A percentile compares a stretch with the other conserved stretches of the same genome.
These are phyloP conservation scores for Drosophila lini DNA, from an alignment of 1,140 invertebrate species.

Conservation along the genomic window DNA sequence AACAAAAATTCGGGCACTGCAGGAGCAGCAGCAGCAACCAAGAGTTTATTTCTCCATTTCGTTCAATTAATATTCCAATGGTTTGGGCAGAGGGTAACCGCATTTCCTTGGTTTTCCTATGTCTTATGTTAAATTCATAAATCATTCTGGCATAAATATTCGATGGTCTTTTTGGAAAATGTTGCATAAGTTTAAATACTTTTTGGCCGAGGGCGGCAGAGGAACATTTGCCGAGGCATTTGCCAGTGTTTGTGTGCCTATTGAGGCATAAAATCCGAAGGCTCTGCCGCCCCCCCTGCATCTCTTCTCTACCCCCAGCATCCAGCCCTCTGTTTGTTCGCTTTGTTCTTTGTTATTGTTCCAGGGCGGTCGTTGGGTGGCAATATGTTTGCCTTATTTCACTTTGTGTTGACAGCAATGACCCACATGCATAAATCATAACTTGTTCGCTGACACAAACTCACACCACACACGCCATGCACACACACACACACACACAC, in stretches of 20 bases:
- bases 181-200: slow-evolving; percentile 65
- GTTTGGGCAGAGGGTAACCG: slow-evolving; percentile 18
- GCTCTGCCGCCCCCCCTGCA: neutral
- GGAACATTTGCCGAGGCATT: neutral
- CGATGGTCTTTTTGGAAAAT: slow-evolving; percentile 46
- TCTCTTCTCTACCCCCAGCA: slow-evolving; percentile 6
- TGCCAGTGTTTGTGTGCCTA: slow-evolving; percentile 32
- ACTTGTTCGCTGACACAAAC: slow-evolving; percentile 60
- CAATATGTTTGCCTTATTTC: slow-evolving; percentile 79
- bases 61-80: slow-evolving; percentile 37
- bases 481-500: neutral
- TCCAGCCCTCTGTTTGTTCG: slow-evolving; percentile 16
- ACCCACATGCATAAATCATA: slow-evolving; percentile 82
- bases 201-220: slow-evolving; percentile 27
- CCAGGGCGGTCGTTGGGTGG: slow-evolving; percentile 34
- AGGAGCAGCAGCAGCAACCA: neutral
- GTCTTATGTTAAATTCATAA: slow-evolving; percentile 58
- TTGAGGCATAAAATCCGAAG: slow-evolving; percentile 52
- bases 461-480: slow-evolving; percentile 20
- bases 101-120: slow-evolving; percentile 18
- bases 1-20: neutral
- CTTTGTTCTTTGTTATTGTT: slow-evolving; percentile 52
- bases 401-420: slow-evolving; percentile 81
- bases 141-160: slow-evolving; percentile 62
- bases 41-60: slow-evolving; percentile 9